Percentiles rank a stretch among this genome's conserved stretches.
These are phyloP conservation scores for Seriola rivoliana DNA, from an alignment of 2,113 vertebrate species.

Conservation along the genomic window DNA sequence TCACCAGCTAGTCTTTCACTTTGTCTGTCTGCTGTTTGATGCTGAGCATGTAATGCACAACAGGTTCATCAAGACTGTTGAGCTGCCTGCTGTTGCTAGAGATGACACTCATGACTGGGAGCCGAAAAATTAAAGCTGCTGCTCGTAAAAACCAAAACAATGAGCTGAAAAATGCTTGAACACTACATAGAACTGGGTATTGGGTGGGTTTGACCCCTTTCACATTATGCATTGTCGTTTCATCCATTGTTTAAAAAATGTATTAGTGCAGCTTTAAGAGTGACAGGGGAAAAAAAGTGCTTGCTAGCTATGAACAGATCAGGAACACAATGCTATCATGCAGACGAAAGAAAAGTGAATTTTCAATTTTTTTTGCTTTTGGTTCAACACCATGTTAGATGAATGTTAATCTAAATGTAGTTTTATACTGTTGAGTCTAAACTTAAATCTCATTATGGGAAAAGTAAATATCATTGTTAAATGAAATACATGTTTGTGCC, in stretches of 20 bases:
- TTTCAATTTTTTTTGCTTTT: background rate
- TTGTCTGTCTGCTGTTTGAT: too few species aligned
- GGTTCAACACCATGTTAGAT: too few species aligned
- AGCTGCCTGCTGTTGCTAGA: background rate
- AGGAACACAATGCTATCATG: background rate
- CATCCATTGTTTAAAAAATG: too few species aligned
- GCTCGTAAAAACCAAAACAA: background rate
- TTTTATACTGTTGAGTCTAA: background rate
- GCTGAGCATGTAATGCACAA: too few species aligned
- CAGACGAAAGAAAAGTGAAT: background rate
- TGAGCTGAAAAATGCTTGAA: background rate
- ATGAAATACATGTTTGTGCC: too few species aligned
- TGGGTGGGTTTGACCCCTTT: too few species aligned
- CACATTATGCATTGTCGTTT: too few species aligned
- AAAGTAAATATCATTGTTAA: background rate
- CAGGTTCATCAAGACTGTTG: too few species aligned
- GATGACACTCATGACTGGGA: background rate
- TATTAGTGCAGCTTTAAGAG: background rate
- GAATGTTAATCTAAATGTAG: background rate
- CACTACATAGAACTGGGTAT: too few species aligned
- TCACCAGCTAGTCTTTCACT: background rate
- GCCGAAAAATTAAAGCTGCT: background rate
- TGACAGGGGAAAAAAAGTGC: background rate
- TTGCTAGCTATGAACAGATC: background rate
- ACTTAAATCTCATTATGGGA: background rate